These are phyloP conservation scores for Paradoxurus hermaphroditus DNA, from an alignment of 2,113 vertebrate species.

Conservation along the genomic window DNA sequence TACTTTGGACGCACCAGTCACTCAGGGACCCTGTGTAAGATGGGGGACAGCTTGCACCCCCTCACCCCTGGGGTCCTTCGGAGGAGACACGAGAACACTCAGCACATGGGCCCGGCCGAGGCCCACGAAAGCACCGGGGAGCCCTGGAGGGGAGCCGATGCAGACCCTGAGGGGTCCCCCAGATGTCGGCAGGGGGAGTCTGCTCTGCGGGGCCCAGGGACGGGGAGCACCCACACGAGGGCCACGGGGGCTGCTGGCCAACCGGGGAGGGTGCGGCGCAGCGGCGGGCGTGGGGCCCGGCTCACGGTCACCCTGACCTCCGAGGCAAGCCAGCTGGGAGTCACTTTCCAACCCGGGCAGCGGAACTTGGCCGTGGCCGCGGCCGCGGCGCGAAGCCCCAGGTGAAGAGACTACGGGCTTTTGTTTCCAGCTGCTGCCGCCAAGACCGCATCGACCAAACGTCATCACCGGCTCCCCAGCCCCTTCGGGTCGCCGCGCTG, in stretches of 20 bases:
- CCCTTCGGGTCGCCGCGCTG: not conserved
- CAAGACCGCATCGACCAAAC: not conserved
- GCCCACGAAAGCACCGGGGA: not conserved
- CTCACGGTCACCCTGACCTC: constrained; percentile 32
- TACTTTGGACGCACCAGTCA: not conserved
- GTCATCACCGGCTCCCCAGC: not conserved
- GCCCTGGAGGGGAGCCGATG: too few species aligned
- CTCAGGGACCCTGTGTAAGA: too few species aligned
- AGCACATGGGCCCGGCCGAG: not conserved
- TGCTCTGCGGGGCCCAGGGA: not conserved
- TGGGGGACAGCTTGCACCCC: not conserved
- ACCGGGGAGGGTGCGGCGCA: not conserved
- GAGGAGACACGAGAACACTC: fast-evolving
- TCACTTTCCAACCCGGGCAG: not conserved
- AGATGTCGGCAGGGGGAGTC: not conserved
- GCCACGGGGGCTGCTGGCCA: not conserved
- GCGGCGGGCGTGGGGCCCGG: not conserved
- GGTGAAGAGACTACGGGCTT: not conserved
- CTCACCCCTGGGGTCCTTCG: not conserved
- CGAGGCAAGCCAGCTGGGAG: not conserved
- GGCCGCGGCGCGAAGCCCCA: not conserved
- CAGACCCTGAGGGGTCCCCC: not conserved
- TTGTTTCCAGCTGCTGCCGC: not conserved
- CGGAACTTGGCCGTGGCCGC: not conserved
- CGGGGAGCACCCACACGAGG: not conserved